Percentiles rank a stretch among this genome's conserved stretches.
These are phyloP conservation scores for Conus ventricosus DNA, from an alignment of 1,140 invertebrate species.

Conservation along the genomic window DNA sequence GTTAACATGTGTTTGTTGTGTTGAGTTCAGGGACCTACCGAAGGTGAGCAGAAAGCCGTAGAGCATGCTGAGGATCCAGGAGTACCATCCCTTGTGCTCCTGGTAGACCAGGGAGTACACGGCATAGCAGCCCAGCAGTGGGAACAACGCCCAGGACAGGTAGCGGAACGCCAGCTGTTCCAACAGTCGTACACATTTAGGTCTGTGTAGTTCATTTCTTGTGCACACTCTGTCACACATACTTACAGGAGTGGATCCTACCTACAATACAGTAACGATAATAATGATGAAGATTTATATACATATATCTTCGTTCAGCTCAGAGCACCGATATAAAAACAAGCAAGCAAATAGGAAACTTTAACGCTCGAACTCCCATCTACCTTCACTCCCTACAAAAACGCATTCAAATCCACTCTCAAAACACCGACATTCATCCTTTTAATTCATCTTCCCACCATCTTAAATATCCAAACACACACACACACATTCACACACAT, in stretches of 20 bases:
- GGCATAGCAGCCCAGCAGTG: conserved; percentile 92
- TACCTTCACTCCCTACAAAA: no score
- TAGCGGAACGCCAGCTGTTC: conserved; percentile 92
- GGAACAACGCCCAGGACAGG: conserved; percentile 96
- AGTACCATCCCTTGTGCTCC: conserved; percentile 99
- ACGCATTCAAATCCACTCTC: no score
- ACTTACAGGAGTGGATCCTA: neutral
- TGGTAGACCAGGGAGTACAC: conserved; percentile 97
- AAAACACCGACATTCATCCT: no score
- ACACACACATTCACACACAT: no score
- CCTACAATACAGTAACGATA: neutral
- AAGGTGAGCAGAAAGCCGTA: conserved; percentile 99
- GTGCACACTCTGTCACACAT: neutral
- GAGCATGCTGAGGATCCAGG: conserved; percentile 90
- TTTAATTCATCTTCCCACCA: no score
- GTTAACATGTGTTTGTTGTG: no score
- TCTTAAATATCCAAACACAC: no score
- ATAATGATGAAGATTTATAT: neutral
- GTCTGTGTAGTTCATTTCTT: neutral
- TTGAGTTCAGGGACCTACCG: conserved; percentile 76
- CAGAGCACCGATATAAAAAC: no score
- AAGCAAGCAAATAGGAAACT: no score
- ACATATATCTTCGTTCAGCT: no score
- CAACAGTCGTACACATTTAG: no score
- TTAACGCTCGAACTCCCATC: no score